Evolutionary conservation across 2,888 invertebrate genomes (phyloP).

Genomic region (Luperina testacea): DNA sequence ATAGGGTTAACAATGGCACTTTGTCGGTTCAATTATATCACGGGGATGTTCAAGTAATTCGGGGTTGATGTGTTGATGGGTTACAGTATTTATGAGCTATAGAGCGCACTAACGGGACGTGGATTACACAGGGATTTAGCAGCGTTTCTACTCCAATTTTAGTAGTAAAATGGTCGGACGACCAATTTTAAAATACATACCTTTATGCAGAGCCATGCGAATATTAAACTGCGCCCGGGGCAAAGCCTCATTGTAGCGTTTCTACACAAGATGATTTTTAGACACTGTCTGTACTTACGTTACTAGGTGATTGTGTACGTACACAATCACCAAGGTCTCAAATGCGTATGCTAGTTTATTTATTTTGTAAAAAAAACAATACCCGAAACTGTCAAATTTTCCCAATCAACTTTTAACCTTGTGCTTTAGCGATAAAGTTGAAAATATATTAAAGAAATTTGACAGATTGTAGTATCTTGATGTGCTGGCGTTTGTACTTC

Average conservation of each 20-base stretch:
- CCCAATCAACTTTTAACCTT: no score
- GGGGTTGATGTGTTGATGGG: slow-evolving; percentile 43
- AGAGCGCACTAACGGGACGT: slow-evolving; percentile 15
- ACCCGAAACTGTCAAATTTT: no score
- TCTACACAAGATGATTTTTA: no score
- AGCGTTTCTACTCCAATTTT: background rate
- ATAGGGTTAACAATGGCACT: slow-evolving; percentile 72
- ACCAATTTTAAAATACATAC: background rate
- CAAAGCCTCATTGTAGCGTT: background rate
- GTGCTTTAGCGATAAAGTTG: no score
- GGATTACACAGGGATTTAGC: background rate
- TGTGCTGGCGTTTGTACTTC: no score
- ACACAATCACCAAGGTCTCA: no score
- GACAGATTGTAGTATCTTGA: no score
- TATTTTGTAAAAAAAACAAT: no score
- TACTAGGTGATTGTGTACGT: no score
- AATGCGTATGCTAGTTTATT: no score
- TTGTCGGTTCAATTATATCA: slow-evolving; percentile 73
- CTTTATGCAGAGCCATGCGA: background rate
- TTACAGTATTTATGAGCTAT: slow-evolving; percentile 14
- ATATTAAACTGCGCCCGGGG: background rate
- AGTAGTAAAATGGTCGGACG: background rate
- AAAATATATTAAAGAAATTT: no score
- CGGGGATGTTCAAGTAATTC: slow-evolving; percentile 64
- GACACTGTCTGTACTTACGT: no score